Percentiles rank a stretch among this genome's conserved stretches.
Conservation (phyloP, 92 coral and sea anemone genomes). For the Epizoanthus illoricatus region DNA sequence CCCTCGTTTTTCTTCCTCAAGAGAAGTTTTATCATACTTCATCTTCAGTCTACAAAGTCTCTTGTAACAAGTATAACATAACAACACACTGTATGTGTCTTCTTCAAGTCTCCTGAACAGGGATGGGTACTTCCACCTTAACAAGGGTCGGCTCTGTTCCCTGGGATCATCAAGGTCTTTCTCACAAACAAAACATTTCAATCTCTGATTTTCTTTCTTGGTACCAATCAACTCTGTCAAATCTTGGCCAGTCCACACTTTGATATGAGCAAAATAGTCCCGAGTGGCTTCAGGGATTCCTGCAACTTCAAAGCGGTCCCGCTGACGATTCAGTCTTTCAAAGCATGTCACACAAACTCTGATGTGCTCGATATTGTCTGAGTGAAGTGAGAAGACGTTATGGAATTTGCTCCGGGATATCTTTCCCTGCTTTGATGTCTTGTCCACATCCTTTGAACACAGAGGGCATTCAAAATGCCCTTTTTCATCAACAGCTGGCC, state of each 20-base stretch:
- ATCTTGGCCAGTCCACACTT: conserved; percentile 71
- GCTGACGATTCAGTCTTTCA: conserved; percentile 69
- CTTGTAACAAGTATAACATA: conserved; percentile 68
- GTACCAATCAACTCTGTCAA: conserved; percentile 21
- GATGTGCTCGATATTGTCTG: conserved; percentile 59
- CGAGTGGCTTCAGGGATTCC: conserved; percentile 71
- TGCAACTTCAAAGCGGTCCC: conserved; percentile 70
- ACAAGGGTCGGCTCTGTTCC: conserved; percentile 54
- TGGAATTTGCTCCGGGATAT: conserved; percentile 70
- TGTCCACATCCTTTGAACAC: conserved; percentile 57
- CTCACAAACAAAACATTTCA: conserved; percentile 72
- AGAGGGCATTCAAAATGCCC: conserved; percentile 56
- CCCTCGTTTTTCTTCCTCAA: conserved; percentile 65
- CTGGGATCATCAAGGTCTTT: conserved; percentile 36
- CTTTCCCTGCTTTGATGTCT: conserved; percentile 55
- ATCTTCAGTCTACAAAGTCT: conserved; percentile 63
- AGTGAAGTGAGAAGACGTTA: conserved; percentile 57
- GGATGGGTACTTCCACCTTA: conserved; percentile 63
- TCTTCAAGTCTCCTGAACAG: conserved; percentile 61
- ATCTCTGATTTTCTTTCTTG: conserved; percentile 16
- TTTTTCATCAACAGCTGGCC: neutral
- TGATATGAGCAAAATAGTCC: conserved; percentile 70
- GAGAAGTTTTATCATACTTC: conserved; percentile 63
- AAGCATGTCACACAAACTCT: conserved; percentile 71
- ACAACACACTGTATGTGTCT: conserved; percentile 37